phyloP scores from a whole-genome alignment of 2,113 vertebrate species.

The Herpetotheres cachinnans region DNA sequence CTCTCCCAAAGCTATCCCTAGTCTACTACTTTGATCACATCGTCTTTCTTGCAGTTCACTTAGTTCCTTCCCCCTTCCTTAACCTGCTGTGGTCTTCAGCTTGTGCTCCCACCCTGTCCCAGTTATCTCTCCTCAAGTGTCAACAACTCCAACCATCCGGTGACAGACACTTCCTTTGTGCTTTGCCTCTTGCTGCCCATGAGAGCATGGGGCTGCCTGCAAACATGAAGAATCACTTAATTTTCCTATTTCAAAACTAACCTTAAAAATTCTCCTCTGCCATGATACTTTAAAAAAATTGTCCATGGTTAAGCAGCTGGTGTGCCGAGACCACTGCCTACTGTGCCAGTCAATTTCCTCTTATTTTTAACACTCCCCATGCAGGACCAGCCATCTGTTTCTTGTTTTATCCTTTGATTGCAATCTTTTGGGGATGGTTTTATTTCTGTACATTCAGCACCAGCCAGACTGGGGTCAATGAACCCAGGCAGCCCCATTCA shows the following conservation, averaged over 20 bases:
- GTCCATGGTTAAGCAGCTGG: slow-evolving; percentile 33
- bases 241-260: not conserved
- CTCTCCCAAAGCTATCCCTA: not conserved
- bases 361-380: slow-evolving; percentile 57
- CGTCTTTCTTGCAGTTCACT: not conserved
- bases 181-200: not conserved
- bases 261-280: not conserved
- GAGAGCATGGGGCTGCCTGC: not conserved
- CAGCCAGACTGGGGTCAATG: slow-evolving; percentile 20
- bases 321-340: slow-evolving; percentile 46
- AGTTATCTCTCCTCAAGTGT: not conserved
- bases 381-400: slow-evolving; percentile 58
- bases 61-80: not conserved
- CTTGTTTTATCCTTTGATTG: slow-evolving; percentile 46
- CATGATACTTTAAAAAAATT: slow-evolving; percentile 1
- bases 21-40: not conserved
- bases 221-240: not conserved
- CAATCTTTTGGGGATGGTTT: slow-evolving; percentile 48
- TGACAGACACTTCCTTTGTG: not conserved
- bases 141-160: not conserved
- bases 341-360: slow-evolving; percentile 61
- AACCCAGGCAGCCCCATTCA: slow-evolving; percentile 22
- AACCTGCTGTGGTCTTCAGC: not conserved
- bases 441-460: slow-evolving; percentile 48
- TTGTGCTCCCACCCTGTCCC: not conserved